These are phyloP conservation scores for Polypterus senegalus DNA, from an alignment of 2,113 vertebrate genomes.

Conservation along the genomic window DNA sequence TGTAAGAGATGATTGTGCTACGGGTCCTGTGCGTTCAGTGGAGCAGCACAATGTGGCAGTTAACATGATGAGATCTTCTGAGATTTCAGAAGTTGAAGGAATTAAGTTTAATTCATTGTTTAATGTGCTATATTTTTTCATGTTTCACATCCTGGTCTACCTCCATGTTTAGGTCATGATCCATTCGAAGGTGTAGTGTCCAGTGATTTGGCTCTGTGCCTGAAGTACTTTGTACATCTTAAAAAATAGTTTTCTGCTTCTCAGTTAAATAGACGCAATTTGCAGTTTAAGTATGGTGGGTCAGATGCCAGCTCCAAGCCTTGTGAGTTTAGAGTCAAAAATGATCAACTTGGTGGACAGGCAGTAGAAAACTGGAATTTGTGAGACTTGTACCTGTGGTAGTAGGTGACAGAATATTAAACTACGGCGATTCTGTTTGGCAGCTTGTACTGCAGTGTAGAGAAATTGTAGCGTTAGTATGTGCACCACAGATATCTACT, in stretches of 20 bases:
- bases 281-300: slow-evolving; percentile 14
- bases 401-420: slow-evolving; percentile 16
- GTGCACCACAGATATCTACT: background rate
- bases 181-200: slow-evolving; percentile 20
- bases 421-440: slow-evolving; percentile 9
- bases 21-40: slow-evolving; percentile 8
- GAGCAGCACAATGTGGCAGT: slow-evolving; percentile 19
- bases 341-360: slow-evolving; percentile 16
- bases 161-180: too few relatives aligned
- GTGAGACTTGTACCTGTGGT: slow-evolving; percentile 20
- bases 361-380: slow-evolving; percentile 19
- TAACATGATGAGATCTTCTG: slow-evolving; percentile 8
- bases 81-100: slow-evolving; percentile 1
- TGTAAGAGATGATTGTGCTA: background rate
- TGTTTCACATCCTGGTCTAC: slow-evolving; percentile 18
- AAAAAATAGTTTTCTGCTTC: slow-evolving; percentile 18
- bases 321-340: slow-evolving; percentile 7
- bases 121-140: slow-evolving; percentile 16
- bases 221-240: slow-evolving; percentile 11
- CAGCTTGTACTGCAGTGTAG: slow-evolving; percentile 5
- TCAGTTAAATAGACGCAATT: slow-evolving; percentile 16
- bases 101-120: slow-evolving; percentile 19
- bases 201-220: slow-evolving; percentile 18
- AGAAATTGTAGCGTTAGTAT: background rate
- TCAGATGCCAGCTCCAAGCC: slow-evolving; percentile 9